A percentile compares a stretch with the other conserved stretches of the same genome.
These are phyloP conservation scores for Andrena trimmerana DNA, from an alignment of 2,888 invertebrate genomes.

Conservation along the genomic window DNA sequence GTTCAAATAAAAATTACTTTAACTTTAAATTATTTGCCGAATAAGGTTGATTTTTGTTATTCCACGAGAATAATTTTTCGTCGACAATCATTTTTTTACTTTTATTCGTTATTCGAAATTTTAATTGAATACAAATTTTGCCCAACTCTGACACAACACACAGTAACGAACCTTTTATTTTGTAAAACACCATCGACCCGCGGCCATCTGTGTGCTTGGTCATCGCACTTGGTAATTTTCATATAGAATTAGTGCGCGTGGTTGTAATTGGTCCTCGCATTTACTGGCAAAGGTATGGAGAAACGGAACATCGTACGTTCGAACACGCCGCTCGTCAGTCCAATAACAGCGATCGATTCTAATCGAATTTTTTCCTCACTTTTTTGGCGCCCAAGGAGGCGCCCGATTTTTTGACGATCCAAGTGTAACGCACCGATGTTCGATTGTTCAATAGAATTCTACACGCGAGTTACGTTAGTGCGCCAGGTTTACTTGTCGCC, in stretches of 20 bases:
- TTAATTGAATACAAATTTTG: background rate
- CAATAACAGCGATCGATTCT: background rate
- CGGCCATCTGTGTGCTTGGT: slow-evolving; percentile 9
- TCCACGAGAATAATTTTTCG: no score
- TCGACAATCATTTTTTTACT: background rate
- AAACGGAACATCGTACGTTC: slow-evolving; percentile 3
- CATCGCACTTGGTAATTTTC: slow-evolving; percentile 30
- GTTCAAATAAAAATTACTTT: no score
- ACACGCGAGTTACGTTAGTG: slow-evolving; percentile 37
- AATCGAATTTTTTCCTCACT: slow-evolving; percentile 3
- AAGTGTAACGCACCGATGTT: slow-evolving; percentile 28
- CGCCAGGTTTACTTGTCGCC: slow-evolving; percentile 30
- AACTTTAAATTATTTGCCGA: no score
- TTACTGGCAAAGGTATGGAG: background rate
- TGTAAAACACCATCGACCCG: background rate
- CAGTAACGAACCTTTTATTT: background rate
- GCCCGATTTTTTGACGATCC: slow-evolving; percentile 6
- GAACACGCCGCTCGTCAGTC: background rate
- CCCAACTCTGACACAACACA: background rate
- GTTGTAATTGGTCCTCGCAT: slow-evolving; percentile 19
- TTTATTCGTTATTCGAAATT: background rate
- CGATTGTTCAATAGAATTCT: slow-evolving; percentile 7
- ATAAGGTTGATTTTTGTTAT: no score
- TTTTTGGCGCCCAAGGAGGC: background rate
- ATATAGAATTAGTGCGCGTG: slow-evolving; percentile 47